Percentiles rank a stretch among this genome's conserved stretches.
Conservation (phyloP, 2,888 invertebrate species). For the Apodemia mormo region DNA sequence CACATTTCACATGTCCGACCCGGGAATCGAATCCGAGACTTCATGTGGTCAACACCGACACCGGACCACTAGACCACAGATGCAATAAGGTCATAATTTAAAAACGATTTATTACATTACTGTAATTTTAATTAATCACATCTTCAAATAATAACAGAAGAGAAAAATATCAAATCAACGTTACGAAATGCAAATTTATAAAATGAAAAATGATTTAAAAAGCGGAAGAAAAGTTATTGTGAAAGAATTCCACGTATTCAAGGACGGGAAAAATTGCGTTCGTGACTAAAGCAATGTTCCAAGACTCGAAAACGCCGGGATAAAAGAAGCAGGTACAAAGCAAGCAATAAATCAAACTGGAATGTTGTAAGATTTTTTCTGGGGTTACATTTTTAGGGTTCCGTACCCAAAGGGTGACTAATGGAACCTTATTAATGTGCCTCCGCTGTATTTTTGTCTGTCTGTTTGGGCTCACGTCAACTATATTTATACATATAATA, state of each 20-base stretch:
- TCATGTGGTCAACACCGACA: too few relatives aligned
- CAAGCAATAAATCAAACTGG: conserved; percentile 9
- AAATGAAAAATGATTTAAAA: conserved; percentile 9
- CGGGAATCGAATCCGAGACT: too few relatives aligned
- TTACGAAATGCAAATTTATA: not conserved
- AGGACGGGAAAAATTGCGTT: conserved; percentile 13
- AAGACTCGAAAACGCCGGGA: conserved; percentile 9
- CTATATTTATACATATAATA: too few relatives aligned
- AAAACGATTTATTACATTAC: too few relatives aligned
- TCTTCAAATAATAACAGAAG: not conserved
- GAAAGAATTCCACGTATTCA: conserved; percentile 1
- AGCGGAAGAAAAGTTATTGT: not conserved
- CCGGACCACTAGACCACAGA: too few relatives aligned
- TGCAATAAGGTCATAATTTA: too few relatives aligned
- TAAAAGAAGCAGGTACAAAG: conserved; percentile 11
- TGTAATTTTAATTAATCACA: not conserved
- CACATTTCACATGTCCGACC: too few relatives aligned
- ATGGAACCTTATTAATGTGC: too few relatives aligned
- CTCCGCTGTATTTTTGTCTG: too few relatives aligned
- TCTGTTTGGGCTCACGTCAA: too few relatives aligned
- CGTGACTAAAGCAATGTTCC: conserved; percentile 15
- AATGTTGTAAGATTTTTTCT: not conserved
- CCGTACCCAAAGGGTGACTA: too few relatives aligned
- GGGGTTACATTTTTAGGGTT: not conserved
- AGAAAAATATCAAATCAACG: not conserved